Base-by-base conservation (phyloP, 2,797 vertebrate genomes). In the Phrynocephalus vlangalii region DNA sequence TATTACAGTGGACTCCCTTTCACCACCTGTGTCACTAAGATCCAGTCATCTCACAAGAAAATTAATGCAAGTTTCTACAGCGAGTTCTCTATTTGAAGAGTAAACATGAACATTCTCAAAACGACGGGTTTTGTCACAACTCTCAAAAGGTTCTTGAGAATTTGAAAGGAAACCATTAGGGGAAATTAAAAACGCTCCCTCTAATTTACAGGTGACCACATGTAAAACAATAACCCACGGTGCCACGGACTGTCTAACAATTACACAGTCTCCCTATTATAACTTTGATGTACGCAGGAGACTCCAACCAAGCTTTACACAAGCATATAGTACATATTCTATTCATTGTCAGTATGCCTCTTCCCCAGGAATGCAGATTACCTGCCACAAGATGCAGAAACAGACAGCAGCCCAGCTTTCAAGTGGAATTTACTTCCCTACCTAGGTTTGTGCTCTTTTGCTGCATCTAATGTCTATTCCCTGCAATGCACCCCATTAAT, bases 151-250 rank as follows among this genome's bases (percentile, higher is more conserved):
- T 26, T 66, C 68, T 5, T 24, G 26, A n/a, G 75, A 24, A 5
- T 33, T 38, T 20, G 70, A 89, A 86, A 76, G 72, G 26, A 73
- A 70, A 28, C 15, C 9, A 33, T 38, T 26, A 85, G 50, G 82
- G 26, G 28, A 63, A 84, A 88, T 50, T 50, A 66, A 73, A 60
- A 7, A 24, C 24, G 38, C n/a, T 81, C 30, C 48, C 67, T 86
- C 56, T 79, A 56, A 83, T 79, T 83, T 83, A 83, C 48, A 79
- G 33, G 52, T 66, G 52, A 83, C 84, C 84, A 73, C 73, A 86
- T 79, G 52, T 76, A 80, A 56, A 76, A 81, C 38, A 56, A 85
- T 78, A 86, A 89, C 52, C 79, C n/a, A 9, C 18, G 38, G 38
- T 50, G 75, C 80, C 68, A 44, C 84, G 79, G 72, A 80, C 76